Evolutionary conservation across 2,113 vertebrate genomes (phyloP), one percentile per base, ranked within the genome.

Genomic region (Romanogobio albipinnatus): DNA sequence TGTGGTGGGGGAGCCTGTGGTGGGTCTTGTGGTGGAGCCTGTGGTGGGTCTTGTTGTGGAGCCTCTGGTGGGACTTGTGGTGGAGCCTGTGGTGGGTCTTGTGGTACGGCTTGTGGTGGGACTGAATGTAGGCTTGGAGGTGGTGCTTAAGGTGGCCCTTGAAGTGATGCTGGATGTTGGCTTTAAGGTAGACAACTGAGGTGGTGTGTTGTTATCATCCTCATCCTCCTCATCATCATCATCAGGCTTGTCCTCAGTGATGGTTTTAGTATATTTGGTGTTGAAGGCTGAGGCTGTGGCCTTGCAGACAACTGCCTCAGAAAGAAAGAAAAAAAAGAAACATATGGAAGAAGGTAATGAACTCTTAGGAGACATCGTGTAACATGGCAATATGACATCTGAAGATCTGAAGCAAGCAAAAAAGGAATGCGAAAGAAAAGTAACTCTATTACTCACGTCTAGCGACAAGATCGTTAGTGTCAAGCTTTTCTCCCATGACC

Each of bases 291-390:
- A 70, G 33, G 14, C 33, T 9, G 4, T 70, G 15, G 66, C 66
- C 66, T 22, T 70, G 66, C 66, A 70, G 66, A 70, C 66, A 70
- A 70, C 66, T 70, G 66, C 26, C 61, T 64, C 26, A 64, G 53
- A 70, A 39, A 70, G 9, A 68, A 29, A 29, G 24, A 43, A 74
- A n/a, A 47, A 2, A 29, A 39, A 36, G 9, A 71, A 62, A 64
- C 24, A 64, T 11, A 70, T 70, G 66, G 17, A 70, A 39, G 17
- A 29, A 26, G 29, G 13, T 68, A 33, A 36, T 36, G 14, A 36
- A 66, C 14, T 68, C 17, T 36, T 19, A 68, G 6, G 5, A 56
- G 53, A 2, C 64, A 3, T 17, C 29, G 36, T 39, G 33, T 70
- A 9, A 70, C 33, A 70, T 43, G 26, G 8, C 9, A 43, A 71